Evolutionary conservation across 2,113 vertebrate species (phyloP).

Genomic region (Neogale vison): DNA sequence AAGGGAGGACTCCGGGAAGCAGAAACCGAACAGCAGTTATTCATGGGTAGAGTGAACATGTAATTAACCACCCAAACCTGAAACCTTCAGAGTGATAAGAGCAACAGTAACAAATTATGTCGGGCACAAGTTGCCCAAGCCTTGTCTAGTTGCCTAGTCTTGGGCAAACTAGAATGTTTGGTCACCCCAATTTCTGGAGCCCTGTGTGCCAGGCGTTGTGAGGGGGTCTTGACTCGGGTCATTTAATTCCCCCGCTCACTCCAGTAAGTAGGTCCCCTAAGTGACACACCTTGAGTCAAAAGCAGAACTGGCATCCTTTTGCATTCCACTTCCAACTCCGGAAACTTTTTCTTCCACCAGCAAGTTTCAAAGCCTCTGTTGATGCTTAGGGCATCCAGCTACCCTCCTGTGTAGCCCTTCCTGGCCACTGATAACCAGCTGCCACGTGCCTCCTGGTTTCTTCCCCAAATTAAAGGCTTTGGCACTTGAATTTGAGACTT

Average conservation of each 20-base stretch:
- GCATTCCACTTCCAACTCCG: neutral
- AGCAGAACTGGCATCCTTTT: neutral
- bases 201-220: neutral
- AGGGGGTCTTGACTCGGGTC: neutral
- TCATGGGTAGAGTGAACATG: neutral
- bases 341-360: neutral
- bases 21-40: neutral
- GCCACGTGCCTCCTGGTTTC: neutral
- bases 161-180: neutral
- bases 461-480: neutral
- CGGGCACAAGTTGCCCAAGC: neutral
- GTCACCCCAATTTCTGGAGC: neutral
- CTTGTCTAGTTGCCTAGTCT: too few relatives aligned
- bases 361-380: neutral
- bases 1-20: neutral
- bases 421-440: neutral
- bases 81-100: neutral
- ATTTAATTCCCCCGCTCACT: neutral
- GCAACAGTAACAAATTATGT: neutral
- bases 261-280: neutral
- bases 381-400: neutral
- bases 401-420: neutral
- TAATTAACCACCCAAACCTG: neutral
- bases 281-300: neutral
- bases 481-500: neutral